A percentile compares a stretch with the other conserved stretches of the same genome.
Evolutionary conservation across 2,113 vertebrate genomes (phyloP).

Genomic region (Arenaria interpres): DNA sequence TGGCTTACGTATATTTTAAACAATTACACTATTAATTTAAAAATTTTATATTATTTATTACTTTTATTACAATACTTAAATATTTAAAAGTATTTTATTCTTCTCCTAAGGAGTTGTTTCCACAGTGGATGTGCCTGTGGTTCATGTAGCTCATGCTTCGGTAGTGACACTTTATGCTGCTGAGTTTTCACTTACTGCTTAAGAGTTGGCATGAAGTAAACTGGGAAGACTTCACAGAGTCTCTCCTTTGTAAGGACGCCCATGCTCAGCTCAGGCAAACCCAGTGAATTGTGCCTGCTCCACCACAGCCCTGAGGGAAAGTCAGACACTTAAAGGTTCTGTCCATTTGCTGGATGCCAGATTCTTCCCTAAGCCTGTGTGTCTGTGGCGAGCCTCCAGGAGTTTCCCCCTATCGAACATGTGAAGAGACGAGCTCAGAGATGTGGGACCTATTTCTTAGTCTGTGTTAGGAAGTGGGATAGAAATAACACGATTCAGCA

Average conservation of each 20-base stretch:
- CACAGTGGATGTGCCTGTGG: not conserved
- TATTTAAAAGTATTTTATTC: not conserved
- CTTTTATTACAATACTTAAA: not conserved
- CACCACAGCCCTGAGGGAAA: not conserved
- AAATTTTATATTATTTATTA: not conserved
- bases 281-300: not conserved
- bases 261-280: not conserved
- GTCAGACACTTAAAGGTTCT: not conserved
- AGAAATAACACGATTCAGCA: not conserved
- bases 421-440: not conserved
- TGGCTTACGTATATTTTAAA: not conserved
- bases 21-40: not conserved
- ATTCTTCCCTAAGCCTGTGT: not conserved
- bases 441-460: not conserved
- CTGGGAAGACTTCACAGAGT: not conserved
- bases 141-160: not conserved
- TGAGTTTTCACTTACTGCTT: not conserved
- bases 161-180: not conserved
- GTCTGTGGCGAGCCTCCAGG: not conserved
- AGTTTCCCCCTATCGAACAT: not conserved
- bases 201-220: not conserved
- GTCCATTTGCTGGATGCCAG: not conserved
- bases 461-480: not conserved
- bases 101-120: not conserved
- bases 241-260: not conserved